Percentiles rank a stretch among this genome's conserved stretches.
phyloP scores from a whole-genome alignment of 1,140 invertebrate species.

The Notospermus geniculatus region DNA sequence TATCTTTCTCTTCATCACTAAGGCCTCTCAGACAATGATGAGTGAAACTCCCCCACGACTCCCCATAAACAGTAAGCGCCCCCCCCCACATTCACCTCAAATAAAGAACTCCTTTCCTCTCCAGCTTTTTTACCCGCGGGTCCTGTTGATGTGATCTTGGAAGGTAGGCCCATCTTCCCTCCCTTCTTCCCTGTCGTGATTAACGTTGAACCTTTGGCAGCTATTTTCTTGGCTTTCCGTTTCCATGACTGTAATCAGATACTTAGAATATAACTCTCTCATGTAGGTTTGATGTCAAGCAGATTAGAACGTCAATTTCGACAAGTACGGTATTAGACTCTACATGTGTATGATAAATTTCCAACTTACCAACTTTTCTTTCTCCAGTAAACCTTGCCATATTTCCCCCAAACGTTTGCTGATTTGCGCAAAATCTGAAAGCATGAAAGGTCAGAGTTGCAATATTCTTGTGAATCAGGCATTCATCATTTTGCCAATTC shows the following conservation, averaged over 20 bases:
- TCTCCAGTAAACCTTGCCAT: conserved; percentile 65
- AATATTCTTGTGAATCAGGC: too few relatives aligned
- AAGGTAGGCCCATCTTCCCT: conserved; percentile 12
- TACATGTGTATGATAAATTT: conserved; percentile 9
- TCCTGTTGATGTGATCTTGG: conserved; percentile 12
- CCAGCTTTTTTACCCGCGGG: conserved; percentile 43
- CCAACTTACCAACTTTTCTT: conserved; percentile 53
- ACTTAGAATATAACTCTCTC: not conserved
- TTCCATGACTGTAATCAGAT: conserved; percentile 67
- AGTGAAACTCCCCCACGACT: too few relatives aligned
- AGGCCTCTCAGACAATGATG: too few relatives aligned
- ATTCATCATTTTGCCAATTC: too few relatives aligned
- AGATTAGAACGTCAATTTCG: too few relatives aligned
- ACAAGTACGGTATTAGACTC: too few relatives aligned
- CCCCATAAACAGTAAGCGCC: too few relatives aligned
- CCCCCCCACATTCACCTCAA: too few relatives aligned
- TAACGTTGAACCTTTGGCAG: conserved; percentile 58
- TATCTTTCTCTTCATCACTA: too few relatives aligned
- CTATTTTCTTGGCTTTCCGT: conserved; percentile 70
- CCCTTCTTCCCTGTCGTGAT: conserved; percentile 54
- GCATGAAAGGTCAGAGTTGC: too few relatives aligned
- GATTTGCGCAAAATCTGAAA: conserved; percentile 70
- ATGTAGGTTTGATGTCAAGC: not conserved
- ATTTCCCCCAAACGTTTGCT: conserved; percentile 78
- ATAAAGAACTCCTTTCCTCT: too few relatives aligned